phyloP scores from a whole-genome alignment of 1,140 invertebrate genomes.

The Pectinophora gossypiella region DNA sequence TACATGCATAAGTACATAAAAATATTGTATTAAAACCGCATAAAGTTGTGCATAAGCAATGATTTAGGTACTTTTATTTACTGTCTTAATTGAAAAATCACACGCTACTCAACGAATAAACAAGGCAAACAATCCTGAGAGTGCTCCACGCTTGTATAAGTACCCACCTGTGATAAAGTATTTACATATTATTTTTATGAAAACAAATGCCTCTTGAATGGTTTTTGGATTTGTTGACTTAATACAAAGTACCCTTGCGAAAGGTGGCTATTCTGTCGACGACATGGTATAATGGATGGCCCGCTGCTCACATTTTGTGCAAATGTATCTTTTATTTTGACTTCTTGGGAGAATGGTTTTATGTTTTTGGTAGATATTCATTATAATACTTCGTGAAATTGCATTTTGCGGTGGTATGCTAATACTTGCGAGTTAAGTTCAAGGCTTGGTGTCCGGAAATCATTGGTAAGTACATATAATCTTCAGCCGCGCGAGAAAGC shows the following conservation, averaged over 20 bases:
- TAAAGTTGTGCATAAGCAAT: neutral
- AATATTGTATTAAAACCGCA: too few relatives aligned
- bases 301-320: constrained; percentile 44
- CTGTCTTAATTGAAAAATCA: too few relatives aligned
- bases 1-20: too few relatives aligned
- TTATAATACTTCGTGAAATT: too few relatives aligned
- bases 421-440: too few relatives aligned
- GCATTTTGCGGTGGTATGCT: too few relatives aligned
- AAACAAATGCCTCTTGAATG: constrained; percentile 63
- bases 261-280: constrained; percentile 46
- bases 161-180: constrained; percentile 46
- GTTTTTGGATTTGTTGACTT: constrained; percentile 66
- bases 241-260: constrained; percentile 65
- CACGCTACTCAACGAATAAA: neutral
- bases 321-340: too few relatives aligned
- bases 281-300: constrained; percentile 45
- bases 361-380: too few relatives aligned
- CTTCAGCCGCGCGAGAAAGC: constrained; percentile 49
- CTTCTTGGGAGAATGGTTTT: too few relatives aligned
- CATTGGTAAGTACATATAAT: constrained; percentile 66
- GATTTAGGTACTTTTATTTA: neutral
- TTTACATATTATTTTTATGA: constrained; percentile 62
- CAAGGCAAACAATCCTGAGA: constrained; percentile 3
- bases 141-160: constrained; percentile 25
- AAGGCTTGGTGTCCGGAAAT: too few relatives aligned